Base-by-base conservation (phyloP, 92 coral and sea anemone species). In the Siderastrea radians region DNA sequence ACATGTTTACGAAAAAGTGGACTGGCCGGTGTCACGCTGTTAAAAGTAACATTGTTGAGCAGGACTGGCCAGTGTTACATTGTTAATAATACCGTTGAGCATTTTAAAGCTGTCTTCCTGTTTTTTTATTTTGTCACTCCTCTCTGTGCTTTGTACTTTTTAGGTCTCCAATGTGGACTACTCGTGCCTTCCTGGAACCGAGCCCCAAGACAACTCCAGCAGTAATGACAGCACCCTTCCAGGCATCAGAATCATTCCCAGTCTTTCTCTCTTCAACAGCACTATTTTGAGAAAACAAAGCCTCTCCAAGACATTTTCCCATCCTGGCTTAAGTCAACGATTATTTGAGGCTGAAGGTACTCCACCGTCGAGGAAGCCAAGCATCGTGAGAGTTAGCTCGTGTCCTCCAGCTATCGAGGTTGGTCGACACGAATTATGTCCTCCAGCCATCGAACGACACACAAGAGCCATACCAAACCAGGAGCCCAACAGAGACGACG, bases 221-320 rank as follows among this genome's bases (percentile, higher is more conserved):
- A 63, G 1, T 51, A 45, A 51, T 14, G 52, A 51, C 52, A 1
- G 16, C 61, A 26, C 4, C 38, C 55, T 73, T 60, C 63, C 81
- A n/a, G 81, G 80, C 44, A 63, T 63, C 52, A 72, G 72, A 13
- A 0, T 38, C 13, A 62, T 60, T 14, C 48, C 54, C 54, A 84
- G 81, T 53, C 15, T 10, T 1, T 60, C 74, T 14, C 45, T 58
- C 44, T 74, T 60, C 49, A 76, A 64, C 81, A 38, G 44, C 11
- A 49, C 80, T 7, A 16, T 10, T 3, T 49, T 46, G 11, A 86
- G 90, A 66, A 90, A 85, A 72, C 68, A 45, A 9, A 88, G 84
- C 62, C 63, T 88, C n/a, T 68, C 78, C 1, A 88, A 91, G 75
- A 92, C 90, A 11, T 69, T 83, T 19, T 92, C 95, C 7, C 87